phyloP scores from a whole-genome alignment of 2,797 vertebrate species.

The Fistularia commersonii region DNA sequence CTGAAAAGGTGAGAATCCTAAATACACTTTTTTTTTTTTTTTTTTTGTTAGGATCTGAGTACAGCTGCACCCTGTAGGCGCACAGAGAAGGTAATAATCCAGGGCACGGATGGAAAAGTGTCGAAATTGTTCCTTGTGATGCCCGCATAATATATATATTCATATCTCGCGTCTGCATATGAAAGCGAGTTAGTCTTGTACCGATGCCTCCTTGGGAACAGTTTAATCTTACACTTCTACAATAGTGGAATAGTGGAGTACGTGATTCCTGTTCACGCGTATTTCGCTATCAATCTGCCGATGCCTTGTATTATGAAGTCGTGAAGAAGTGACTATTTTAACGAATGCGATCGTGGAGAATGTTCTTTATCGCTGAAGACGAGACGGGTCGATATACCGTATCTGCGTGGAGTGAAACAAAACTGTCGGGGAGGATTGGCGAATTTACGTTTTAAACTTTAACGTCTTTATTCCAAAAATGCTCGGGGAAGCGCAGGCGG shows the following conservation, averaged over 20 bases:
- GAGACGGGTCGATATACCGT: background rate
- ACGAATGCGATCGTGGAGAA: no score
- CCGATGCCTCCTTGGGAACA: conserved; percentile 2
- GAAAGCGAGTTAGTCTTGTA: conserved; percentile 12
- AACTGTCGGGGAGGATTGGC: conserved; percentile 35
- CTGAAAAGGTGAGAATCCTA: conserved; percentile 11
- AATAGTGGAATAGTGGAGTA: background rate
- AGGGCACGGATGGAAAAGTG: background rate
- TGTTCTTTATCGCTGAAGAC: no score
- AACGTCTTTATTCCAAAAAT: conserved; percentile 11
- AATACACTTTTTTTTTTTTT: background rate
- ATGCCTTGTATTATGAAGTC: no score
- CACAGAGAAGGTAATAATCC: background rate
- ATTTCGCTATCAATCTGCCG: no score
- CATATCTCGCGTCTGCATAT: conserved; percentile 13
- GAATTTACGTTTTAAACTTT: no score
- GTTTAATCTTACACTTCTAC: conserved; percentile 1
- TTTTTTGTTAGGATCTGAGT: background rate
- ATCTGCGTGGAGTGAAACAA: conserved; percentile 47
- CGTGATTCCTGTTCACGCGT: no score
- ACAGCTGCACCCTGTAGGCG: conserved; percentile 15
- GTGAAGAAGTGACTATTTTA: no score
- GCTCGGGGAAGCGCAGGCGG: conserved; percentile 44
- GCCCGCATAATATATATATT: conserved; percentile 5
- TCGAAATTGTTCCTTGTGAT: background rate